Evolutionary conservation across 2,797 vertebrate species (phyloP), one percentile per base, ranked within the genome.

Genomic region (Etheostoma nigrum): DNA sequence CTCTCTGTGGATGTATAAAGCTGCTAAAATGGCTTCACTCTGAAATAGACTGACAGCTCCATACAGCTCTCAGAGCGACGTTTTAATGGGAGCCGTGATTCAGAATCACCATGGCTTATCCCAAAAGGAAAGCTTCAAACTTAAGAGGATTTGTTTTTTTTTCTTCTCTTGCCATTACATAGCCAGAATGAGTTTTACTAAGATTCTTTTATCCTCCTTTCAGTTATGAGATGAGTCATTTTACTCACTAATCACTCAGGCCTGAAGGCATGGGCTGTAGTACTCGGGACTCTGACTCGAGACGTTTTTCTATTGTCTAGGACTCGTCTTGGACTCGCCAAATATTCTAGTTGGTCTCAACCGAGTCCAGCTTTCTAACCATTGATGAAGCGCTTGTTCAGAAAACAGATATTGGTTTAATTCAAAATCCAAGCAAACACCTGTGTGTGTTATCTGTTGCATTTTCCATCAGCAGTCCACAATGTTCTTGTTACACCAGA

Each of bases 11-110:
- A 84, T 69, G 76, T 70, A 48, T 25, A 71, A 53, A 14, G 10
- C 47, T 4, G 61, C 58, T 74, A 4, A 71, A 83, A 86, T 61
- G 67, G 72, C 82, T 74, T 85, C 77, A 45, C 52, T 64, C 44
- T 64, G 48, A 82, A 64, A 75, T 42, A 79, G 64, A 79, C 49
- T 78, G 74, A 73, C 85, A 72, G 75, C 72, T 81, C 51, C 53
- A n/a, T 40, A 40, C 65, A 59, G 66, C 23, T 65, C 78, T 75
- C 68, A 11, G 21, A 74, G 61, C 27, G 2, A 15, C 4, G 27
- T 58, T 74, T 79, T 71, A 69, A 9, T 27, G 10, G 64, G 40
- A 70, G 64, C 65, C 14, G 4, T 2, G 70, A 8, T 12, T 69
- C 72, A 18, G 27, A 78, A 57, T 42, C 16, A 67, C 48, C 45